These are phyloP conservation scores for Thymelicus lineola DNA, from an alignment of 2,888 invertebrate species.

Conservation along the genomic window DNA sequence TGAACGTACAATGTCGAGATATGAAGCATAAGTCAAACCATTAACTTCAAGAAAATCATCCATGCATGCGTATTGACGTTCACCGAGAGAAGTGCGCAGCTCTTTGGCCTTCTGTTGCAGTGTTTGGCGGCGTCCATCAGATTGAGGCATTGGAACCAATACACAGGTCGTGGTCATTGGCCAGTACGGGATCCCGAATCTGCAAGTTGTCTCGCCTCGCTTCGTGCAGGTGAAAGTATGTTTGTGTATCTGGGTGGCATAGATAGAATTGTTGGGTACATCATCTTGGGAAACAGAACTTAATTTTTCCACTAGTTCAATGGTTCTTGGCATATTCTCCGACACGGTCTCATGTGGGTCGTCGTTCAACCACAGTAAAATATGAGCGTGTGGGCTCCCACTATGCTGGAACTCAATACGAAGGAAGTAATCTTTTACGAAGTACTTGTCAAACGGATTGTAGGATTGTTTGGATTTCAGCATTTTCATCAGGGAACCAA, in stretches of 20 bases:
- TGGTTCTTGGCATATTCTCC: slow-evolving; percentile 54
- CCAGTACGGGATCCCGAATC: slow-evolving; percentile 56
- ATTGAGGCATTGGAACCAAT: slow-evolving; percentile 52
- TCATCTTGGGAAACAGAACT: slow-evolving; percentile 51
- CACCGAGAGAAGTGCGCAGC: slow-evolving; percentile 49
- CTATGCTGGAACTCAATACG: slow-evolving; percentile 62
- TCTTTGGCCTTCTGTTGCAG: slow-evolving; percentile 51
- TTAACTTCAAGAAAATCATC: slow-evolving; percentile 51
- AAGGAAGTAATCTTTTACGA: slow-evolving; percentile 55
- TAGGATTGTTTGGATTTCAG: slow-evolving; percentile 48
- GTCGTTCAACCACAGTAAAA: slow-evolving; percentile 61
- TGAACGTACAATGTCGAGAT: slow-evolving; percentile 52
- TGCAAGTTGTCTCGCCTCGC: slow-evolving; percentile 51
- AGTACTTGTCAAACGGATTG: slow-evolving; percentile 54
- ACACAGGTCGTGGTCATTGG: slow-evolving; percentile 53
- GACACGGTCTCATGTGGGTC: slow-evolving; percentile 55
- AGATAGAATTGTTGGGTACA: slow-evolving; percentile 49
- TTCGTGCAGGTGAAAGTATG: slow-evolving; percentile 54
- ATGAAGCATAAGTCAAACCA: slow-evolving; percentile 51
- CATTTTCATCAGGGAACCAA: slow-evolving; percentile 50
- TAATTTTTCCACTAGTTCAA: slow-evolving; percentile 54
- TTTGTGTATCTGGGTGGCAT: slow-evolving; percentile 55
- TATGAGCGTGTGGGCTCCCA: slow-evolving; percentile 63
- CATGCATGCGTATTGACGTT: slow-evolving; percentile 51
- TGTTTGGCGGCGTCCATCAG: slow-evolving; percentile 50